Evolutionary conservation across 2,797 vertebrate genomes (phyloP), one percentile per base, ranked within the genome.

Genomic region (Pangasius larnaudii): DNA sequence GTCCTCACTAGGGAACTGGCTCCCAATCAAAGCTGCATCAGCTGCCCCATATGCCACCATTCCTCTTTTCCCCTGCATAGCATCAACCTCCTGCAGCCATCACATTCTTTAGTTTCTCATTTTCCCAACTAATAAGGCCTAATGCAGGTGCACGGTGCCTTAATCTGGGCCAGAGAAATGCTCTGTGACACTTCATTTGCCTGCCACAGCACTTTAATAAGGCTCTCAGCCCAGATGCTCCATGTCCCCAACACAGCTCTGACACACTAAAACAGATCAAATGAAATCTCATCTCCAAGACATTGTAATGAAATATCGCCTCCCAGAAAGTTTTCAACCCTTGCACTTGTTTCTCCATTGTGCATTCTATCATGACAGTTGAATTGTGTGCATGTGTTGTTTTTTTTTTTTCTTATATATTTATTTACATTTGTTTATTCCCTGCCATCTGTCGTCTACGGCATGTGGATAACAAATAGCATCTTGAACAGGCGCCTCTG

Each of bases 101-200:
- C 92, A 93, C 91, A 89, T 89, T 90, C 91, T 91, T 93, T 94
- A 94, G 93, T 93, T 93, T 95, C 92, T 92, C 91, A 96, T 95
- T 96, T 96, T 96, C 92, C 90, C 86, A 93, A 94, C 91, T 95
- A 95, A 96, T 96, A 95, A 90, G 85, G 86, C 94, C 93, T 96
- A 95, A 96, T 96, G 95, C 92, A 85, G 91, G 78, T 49, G 92
- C 93, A 94, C 93, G 93, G 89, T 83, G 91, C 92, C 94, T 95
- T 95, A 96, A 96, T 96, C 94, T 94, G 92, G 84, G 71, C 90
- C 91, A 95, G 95, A 96, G 94, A 95, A 96, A 96, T 96, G 93
- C 72, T 89, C 88, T 93, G 89, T 96, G 95, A 95, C 96, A 96
- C 92, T 95, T 95, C 96, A 95, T 96, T 96, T 95, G 93, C 91